Evolutionary conservation across 2,797 vertebrate species (phyloP).

Genomic region (Spondyliosoma cantharus): DNA sequence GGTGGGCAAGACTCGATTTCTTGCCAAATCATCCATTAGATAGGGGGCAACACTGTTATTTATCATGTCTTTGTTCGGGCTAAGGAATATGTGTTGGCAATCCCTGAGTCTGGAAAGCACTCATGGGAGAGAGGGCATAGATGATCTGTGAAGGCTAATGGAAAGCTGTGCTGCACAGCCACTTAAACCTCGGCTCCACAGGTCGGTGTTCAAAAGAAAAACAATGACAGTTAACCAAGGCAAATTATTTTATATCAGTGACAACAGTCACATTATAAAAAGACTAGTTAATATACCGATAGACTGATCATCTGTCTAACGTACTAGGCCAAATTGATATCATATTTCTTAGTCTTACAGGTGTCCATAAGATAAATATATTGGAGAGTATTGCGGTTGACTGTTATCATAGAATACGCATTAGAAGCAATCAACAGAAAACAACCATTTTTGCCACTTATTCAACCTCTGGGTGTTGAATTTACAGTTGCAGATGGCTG

Average conservation of each 20-base stretch:
- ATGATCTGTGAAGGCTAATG: not conserved
- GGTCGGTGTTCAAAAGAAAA: not conserved
- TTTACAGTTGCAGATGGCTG: not conserved
- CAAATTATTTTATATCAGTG: not conserved
- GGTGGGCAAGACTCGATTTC: not conserved
- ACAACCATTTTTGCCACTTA: not conserved
- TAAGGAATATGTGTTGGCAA: not conserved
- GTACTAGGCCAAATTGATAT: not conserved
- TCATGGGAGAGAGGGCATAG: not conserved
- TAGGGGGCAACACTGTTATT: not conserved
- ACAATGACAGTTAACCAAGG: not conserved
- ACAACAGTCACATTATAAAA: not conserved
- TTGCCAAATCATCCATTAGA: not conserved
- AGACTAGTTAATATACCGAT: not conserved
- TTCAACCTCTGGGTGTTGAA: not conserved
- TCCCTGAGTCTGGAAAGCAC: not conserved
- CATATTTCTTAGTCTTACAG: too few species aligned
- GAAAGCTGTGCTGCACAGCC: not conserved
- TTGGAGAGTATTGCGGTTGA: too few species aligned
- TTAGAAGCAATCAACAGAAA: too few species aligned
- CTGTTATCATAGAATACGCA: too few species aligned
- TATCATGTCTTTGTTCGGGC: not conserved
- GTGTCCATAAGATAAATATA: too few species aligned
- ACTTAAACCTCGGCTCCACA: not conserved
- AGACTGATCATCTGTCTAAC: not conserved